These are phyloP conservation scores for Onychorhynchus coronatus DNA, from an alignment of 2,113 vertebrate species.

Conservation along the genomic window DNA sequence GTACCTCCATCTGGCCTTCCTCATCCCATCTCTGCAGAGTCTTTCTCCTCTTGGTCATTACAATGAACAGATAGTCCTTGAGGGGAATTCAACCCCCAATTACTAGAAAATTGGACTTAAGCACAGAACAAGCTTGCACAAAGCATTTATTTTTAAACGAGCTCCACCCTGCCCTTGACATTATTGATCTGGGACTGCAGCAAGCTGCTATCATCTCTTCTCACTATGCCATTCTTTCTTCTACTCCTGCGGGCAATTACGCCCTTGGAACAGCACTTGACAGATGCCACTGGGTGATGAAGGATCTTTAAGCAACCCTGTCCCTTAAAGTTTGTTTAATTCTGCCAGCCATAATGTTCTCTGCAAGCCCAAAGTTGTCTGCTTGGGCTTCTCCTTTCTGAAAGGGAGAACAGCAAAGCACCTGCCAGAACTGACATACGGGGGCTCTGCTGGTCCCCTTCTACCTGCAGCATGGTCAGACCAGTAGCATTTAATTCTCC, in stretches of 20 bases:
- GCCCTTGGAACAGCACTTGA: neutral
- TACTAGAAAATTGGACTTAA: slow-evolving; percentile 31
- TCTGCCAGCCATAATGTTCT: neutral
- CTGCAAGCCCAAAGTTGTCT: neutral
- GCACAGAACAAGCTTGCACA: neutral
- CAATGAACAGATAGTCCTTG: neutral
- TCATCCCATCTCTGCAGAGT: neutral
- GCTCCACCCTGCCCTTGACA: slow-evolving; percentile 32
- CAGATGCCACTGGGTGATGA: neutral
- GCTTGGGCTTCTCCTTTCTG: neutral
- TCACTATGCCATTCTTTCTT: neutral
- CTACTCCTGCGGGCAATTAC: neutral
- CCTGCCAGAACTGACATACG: neutral
- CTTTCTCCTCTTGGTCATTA: neutral
- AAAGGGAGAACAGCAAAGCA: neutral
- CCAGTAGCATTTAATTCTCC: neutral
- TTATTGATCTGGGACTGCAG: slow-evolving; percentile 46
- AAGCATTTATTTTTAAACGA: slow-evolving; percentile 26
- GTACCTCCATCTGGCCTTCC: neutral
- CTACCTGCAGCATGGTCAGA: neutral
- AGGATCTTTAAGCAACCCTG: neutral
- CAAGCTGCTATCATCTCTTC: slow-evolving; percentile 7
- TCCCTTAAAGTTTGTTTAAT: neutral
- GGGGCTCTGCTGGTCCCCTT: neutral
- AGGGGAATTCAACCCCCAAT: neutral